These are phyloP conservation scores for Pelobates cultripes DNA, from an alignment of 2,797 vertebrate species.

Conservation along the genomic window DNA sequence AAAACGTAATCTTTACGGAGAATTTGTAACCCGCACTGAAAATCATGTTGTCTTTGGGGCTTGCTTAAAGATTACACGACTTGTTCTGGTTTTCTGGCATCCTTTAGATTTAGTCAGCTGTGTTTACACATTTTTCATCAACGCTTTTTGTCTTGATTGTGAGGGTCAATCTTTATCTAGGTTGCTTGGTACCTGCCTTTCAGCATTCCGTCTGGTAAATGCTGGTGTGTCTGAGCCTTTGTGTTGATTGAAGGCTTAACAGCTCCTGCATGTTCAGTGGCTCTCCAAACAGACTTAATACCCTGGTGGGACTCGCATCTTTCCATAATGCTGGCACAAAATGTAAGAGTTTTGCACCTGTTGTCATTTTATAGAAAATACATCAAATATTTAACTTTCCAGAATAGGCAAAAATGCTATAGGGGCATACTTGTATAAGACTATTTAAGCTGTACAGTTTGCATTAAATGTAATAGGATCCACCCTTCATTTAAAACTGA, in stretches of 20 bases:
- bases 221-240: neutral
- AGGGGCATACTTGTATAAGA: too few relatives aligned
- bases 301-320: neutral
- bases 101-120: constrained; percentile 15
- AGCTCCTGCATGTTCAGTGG: neutral
- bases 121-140: constrained; percentile 27
- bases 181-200: constrained; percentile 9
- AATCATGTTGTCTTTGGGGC: neutral
- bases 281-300: neutral
- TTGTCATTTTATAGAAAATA: too few relatives aligned
- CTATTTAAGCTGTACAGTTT: too few relatives aligned
- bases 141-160: constrained; percentile 1
- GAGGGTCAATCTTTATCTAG: constrained; percentile 15
- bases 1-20: neutral
- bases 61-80: neutral
- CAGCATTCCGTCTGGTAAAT: neutral
- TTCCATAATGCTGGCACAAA: too few relatives aligned
- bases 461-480: too few relatives aligned
- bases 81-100: neutral
- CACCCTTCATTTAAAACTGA: too few relatives aligned
- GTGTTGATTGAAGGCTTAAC: constrained; percentile 4
- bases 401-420: too few relatives aligned
- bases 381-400: too few relatives aligned
- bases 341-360: too few relatives aligned
- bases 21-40: neutral